phyloP scores from a whole-genome alignment of 2,888 invertebrate genomes.

The Polia nebulosa region DNA sequence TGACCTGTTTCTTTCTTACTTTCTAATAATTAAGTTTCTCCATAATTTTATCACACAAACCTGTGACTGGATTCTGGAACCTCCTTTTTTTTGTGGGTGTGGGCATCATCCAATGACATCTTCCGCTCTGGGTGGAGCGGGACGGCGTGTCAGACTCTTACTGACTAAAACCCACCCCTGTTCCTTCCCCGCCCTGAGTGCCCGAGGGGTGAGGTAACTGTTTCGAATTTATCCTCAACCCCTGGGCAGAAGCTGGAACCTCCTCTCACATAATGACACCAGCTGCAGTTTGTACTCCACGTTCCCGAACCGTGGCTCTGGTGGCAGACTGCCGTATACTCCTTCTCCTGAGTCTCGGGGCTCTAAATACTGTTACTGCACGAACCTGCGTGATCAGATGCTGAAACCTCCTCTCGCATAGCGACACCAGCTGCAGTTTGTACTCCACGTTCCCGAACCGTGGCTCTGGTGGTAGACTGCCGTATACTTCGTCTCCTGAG shows the following conservation, averaged over 20 bases:
- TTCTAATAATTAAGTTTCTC: too few relatives aligned
- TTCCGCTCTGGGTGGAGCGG: too few relatives aligned
- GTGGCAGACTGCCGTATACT: constrained; percentile 92
- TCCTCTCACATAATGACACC: constrained; percentile 96
- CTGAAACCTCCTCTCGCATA: constrained; percentile 96
- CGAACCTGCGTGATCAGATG: constrained; percentile 98
- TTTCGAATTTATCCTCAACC: too few relatives aligned
- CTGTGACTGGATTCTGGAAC: too few relatives aligned
- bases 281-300: constrained; percentile 99
- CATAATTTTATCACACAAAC: too few relatives aligned
- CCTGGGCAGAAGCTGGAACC: constrained; percentile 97
- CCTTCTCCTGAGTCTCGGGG: constrained; percentile 85
- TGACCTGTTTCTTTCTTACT: too few relatives aligned
- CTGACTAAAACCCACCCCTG: too few relatives aligned
- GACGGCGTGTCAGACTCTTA: too few relatives aligned
- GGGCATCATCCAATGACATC: too few relatives aligned
- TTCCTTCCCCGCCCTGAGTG: too few relatives aligned
- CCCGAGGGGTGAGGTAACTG: too few relatives aligned
- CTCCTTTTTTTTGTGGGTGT: too few relatives aligned
- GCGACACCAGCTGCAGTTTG: constrained; percentile 98
- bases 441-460: constrained; percentile 99
- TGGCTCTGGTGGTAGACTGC: constrained; percentile 96
- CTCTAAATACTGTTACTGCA: constrained; percentile 60
- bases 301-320: constrained; percentile 98
- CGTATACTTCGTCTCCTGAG: constrained; percentile 84